A percentile compares a stretch with the other conserved stretches of the same genome.
Conservation (phyloP, 2,888 invertebrate genomes). For the Apodemia hepburni region DNA sequence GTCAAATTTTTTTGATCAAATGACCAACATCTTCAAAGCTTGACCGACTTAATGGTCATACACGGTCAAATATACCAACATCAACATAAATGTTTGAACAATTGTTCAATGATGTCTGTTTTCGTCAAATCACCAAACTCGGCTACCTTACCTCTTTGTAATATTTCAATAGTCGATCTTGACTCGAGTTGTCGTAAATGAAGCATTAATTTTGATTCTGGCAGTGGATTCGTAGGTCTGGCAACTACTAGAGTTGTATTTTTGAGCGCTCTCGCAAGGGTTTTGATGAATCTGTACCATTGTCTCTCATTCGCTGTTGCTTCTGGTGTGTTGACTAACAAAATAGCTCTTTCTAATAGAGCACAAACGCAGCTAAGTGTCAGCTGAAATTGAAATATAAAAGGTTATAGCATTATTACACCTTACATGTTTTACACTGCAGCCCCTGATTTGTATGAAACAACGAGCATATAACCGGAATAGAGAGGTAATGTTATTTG, state of each 20-base stretch:
- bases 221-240: constrained; percentile 46
- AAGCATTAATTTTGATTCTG: constrained; percentile 43
- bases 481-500: no score
- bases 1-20: neutral
- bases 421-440: no score
- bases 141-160: constrained; percentile 58
- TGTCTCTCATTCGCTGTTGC: constrained; percentile 66
- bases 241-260: constrained; percentile 52
- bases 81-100: constrained; percentile 65
- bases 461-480: no score
- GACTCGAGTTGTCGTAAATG: constrained; percentile 62
- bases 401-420: neutral
- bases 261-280: constrained; percentile 67
- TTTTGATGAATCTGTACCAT: constrained; percentile 78
- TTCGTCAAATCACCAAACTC: constrained; percentile 63
- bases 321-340: constrained; percentile 58
- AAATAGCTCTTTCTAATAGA: constrained; percentile 53
- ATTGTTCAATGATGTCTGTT: constrained; percentile 52
- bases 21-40: constrained; percentile 23
- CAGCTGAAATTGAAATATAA: constrained; percentile 44
- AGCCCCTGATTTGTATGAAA: no score
- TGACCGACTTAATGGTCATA: constrained; percentile 18
- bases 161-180: constrained; percentile 59
- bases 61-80: constrained; percentile 24
- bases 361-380: constrained; percentile 63